Evolutionary conservation across 2,888 invertebrate genomes (phyloP).

Genomic region (Acrobasis repandana): DNA sequence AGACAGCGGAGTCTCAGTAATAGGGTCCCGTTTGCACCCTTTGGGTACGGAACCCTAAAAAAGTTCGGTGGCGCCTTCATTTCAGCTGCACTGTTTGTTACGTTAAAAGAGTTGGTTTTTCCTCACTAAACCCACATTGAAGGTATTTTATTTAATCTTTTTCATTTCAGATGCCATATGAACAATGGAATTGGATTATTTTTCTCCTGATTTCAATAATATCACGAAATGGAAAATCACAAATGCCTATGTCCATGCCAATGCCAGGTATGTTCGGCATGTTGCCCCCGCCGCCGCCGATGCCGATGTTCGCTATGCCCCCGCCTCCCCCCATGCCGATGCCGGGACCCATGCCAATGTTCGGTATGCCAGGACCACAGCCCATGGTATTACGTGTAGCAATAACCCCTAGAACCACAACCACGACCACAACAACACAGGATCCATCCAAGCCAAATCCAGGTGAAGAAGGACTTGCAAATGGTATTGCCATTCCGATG

Average conservation of each 20-base stretch:
- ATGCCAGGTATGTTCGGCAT: not conserved
- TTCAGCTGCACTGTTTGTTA: too few relatives aligned
- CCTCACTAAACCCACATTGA: too few relatives aligned
- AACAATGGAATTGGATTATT: slow-evolving; percentile 9
- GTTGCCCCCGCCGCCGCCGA: not conserved
- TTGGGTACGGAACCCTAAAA: too few relatives aligned
- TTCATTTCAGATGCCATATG: slow-evolving; percentile 6
- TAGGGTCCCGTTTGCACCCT: too few relatives aligned
- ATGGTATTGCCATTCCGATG: slow-evolving; percentile 30
- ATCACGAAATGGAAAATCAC: slow-evolving; percentile 9
- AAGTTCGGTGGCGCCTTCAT: too few relatives aligned
- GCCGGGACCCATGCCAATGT: not conserved
- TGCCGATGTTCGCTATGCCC: not conserved
- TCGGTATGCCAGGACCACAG: not conserved
- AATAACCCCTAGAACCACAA: too few relatives aligned
- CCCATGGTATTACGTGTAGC: too few relatives aligned
- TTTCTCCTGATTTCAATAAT: slow-evolving; percentile 7
- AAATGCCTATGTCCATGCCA: slow-evolving; percentile 3
- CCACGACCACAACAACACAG: not conserved
- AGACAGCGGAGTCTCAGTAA: too few relatives aligned
- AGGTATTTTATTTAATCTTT: not conserved
- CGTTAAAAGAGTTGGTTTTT: too few relatives aligned
- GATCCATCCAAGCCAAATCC: not conserved
- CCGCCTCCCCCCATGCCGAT: not conserved
- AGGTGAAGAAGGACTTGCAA: not conserved